Percentiles rank a stretch among this genome's conserved stretches.
Evolutionary conservation across 2,797 vertebrate species (phyloP).

Genomic region (Cyprinella venusta): DNA sequence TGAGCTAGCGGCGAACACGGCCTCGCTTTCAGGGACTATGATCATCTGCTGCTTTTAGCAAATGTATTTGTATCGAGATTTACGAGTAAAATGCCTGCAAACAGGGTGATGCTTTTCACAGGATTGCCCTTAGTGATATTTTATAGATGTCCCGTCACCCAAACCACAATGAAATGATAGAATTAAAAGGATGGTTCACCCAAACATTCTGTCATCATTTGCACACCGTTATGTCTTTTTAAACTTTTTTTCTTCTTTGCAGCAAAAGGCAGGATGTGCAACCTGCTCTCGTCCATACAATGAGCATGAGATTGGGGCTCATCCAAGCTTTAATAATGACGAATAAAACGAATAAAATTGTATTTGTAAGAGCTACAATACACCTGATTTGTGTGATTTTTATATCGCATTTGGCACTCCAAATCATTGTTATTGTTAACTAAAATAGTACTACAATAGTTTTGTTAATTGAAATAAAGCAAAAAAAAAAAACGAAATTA

Average conservation of each 20-base stretch:
- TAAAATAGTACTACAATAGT: not conserved
- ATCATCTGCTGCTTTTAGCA: constrained; percentile 42
- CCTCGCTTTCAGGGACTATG: constrained; percentile 5
- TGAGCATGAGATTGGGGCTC: not conserved
- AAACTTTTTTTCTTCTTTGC: not conserved
- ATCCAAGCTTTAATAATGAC: not conserved
- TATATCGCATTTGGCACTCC: not conserved
- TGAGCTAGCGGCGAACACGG: constrained; percentile 18
- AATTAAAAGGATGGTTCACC: not conserved
- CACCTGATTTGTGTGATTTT: not conserved
- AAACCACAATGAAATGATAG: not conserved
- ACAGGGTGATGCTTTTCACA: not conserved
- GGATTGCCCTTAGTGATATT: not conserved
- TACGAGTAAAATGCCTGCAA: constrained; percentile 35
- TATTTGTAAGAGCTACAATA: not conserved
- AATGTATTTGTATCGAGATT: constrained; percentile 13
- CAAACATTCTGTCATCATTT: not conserved
- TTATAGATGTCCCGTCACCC: not conserved
- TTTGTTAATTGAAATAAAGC: not conserved
- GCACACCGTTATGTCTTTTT: not conserved
- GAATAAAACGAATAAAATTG: accelerated
- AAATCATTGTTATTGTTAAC: not conserved
- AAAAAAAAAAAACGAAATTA: not conserved
- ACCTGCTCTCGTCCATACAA: not conserved
- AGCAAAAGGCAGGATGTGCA: not conserved